Conservation (phyloP, 1,140 invertebrate species). For the Bombus affinis region DNA sequence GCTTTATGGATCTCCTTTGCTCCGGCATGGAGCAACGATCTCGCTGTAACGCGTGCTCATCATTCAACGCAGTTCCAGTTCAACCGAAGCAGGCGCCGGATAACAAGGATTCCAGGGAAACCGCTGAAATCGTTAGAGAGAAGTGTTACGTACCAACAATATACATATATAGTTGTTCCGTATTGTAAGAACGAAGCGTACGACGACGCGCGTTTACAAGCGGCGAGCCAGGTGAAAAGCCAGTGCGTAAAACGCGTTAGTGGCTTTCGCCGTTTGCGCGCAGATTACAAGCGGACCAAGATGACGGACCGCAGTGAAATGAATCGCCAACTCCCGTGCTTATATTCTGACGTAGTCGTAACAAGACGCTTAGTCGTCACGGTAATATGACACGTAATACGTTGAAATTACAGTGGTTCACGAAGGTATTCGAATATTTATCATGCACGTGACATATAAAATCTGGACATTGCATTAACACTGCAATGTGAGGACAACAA, state of each 20-base stretch:
- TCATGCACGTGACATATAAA: too few species aligned
- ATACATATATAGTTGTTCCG: neutral
- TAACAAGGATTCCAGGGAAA: neutral
- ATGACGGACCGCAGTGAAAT: too few species aligned
- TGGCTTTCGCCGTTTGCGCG: constrained; percentile 11
- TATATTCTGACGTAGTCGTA: too few species aligned
- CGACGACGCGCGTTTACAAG: too few species aligned
- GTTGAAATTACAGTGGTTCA: too few species aligned
- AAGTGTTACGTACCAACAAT: neutral
- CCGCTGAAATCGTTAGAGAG: neutral
- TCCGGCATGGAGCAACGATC: neutral
- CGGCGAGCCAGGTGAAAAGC: neutral
- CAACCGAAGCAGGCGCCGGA: neutral
- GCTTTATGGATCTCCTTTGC: neutral
- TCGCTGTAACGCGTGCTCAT: neutral
- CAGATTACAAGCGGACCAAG: constrained; percentile 29
- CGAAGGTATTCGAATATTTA: too few species aligned
- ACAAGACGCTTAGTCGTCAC: too few species aligned
- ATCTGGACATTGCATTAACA: too few species aligned
- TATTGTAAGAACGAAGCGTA: neutral
- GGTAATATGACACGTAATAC: too few species aligned
- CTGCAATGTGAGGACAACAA: too few species aligned
- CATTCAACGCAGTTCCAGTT: neutral
- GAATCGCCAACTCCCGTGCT: too few species aligned
- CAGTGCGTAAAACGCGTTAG: constrained; percentile 36